Base-by-base conservation (phyloP, 2,888 invertebrate species). In the Tridacna crocea region DNA sequence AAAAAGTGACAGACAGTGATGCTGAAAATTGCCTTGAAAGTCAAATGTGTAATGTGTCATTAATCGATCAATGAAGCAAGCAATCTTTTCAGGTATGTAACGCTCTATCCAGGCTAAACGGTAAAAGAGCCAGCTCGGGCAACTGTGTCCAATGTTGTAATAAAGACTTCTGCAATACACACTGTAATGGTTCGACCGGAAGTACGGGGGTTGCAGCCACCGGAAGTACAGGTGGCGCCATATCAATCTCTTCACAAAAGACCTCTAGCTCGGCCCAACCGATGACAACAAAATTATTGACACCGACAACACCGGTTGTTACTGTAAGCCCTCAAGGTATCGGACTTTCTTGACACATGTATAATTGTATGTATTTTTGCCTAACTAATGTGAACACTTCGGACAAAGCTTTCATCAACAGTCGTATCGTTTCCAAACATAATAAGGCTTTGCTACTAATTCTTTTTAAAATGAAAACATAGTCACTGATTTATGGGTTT, bases 261-360 rank as follows among this genome's bases (percentile, higher is more conserved):
- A 24, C 26, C 0, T 19, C 70, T 22, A 70, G 51, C 46, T 51
- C 70, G 13, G 2, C 3, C 48, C 48, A 51, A 13, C 0, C 22
- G 13, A 51, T 46, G 8, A 66, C 66, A 66, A 66, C 66, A 46
- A 24, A 26, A 11, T n/a, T 46, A 66, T 46, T 46, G n/a, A 11
- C n/a, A 3, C 61, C 61, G 3, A 61, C 61, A 61, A 13, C 61
- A 17, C 36, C 8, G 2, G 36, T 36, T 36, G 55, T n/a, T 17
- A 66, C 27, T 36, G 6, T 66, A n/a, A 36, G 46, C 17, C 66
- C 66, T 46, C 66, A 66, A 66, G 66, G 66, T 66, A 46, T 22
- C 2, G 2, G n/a, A 55, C 55, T 17, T 55, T 55, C n/a, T 55
- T 55, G 2, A 2, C 1, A n/a, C n/a, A 13, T 13, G 17, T 60